Evolutionary conservation across 2,888 invertebrate species (phyloP).

Genomic region (Alcis repandata): DNA sequence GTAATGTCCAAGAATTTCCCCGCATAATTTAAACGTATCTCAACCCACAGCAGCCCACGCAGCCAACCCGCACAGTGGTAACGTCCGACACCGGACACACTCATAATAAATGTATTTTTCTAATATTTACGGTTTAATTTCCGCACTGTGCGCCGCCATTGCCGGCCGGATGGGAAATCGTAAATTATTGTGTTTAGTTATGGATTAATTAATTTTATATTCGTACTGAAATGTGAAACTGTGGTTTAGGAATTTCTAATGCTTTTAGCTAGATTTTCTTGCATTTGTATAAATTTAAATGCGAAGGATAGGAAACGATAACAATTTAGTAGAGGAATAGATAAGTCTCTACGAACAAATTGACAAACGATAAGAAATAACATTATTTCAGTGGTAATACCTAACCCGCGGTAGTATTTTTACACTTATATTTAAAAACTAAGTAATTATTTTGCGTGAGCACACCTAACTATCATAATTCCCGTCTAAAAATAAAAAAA

Average conservation of each 20-base stretch:
- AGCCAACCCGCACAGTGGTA: not conserved
- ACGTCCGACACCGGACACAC: slow-evolving; percentile 19
- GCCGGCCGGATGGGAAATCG: slow-evolving; percentile 42
- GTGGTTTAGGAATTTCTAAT: slow-evolving; percentile 36
- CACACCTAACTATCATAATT: no score
- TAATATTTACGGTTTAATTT: slow-evolving; percentile 76
- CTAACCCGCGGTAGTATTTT: no score
- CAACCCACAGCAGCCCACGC: not conserved
- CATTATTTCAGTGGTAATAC: no score
- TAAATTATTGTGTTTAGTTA: slow-evolving; percentile 54
- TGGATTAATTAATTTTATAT: slow-evolving; percentile 54
- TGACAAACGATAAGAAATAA: no score
- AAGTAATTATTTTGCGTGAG: not conserved
- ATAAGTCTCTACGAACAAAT: no score
- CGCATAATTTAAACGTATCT: not conserved
- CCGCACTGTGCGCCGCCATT: slow-evolving; percentile 50
- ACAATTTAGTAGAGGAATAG: no score
- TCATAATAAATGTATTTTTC: slow-evolving; percentile 58
- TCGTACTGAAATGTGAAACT: slow-evolving; percentile 49
- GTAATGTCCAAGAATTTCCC: not conserved
- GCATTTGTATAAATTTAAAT: no score
- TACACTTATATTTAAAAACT: not conserved
- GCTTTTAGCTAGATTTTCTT: no score
- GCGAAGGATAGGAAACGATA: no score
- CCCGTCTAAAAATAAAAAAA: no score